Base-by-base conservation (phyloP, 2,113 vertebrate species). In the Tragulus kanchil region DNA sequence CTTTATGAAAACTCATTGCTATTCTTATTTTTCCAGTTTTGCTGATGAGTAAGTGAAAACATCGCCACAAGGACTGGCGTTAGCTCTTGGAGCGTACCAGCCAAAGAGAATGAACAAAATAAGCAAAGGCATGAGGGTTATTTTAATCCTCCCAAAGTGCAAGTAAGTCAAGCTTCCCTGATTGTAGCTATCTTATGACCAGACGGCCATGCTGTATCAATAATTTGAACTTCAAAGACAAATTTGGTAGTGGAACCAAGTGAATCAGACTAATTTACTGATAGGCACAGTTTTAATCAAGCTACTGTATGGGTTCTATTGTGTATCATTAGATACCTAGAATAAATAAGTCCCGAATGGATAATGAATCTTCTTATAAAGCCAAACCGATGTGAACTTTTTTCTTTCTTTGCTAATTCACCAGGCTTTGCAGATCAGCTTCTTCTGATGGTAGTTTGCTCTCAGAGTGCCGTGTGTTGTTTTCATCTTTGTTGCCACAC, bases 1-100 rank as follows among this genome's bases (percentile, higher is more conserved):
- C 50, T 85, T 73, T 65, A 58, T 92, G 48, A 81, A 96, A 86
- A 77, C 16, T 42, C 50, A 59, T 15, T 65, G 61, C 58, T 62
- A 25, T 82, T 84, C 31, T 88, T 85, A 75, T 59, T 94, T 97
- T 71, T 73, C 56, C 61, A 48, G 3, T 89, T 90, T 97, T 94
- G 19, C 59, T 52, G 92, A 95, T n/a, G 17, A 78, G 11, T 19
- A 42, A 42, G 10, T 85, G 65, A 88, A 89, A 88, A 71, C 13
- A 15, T 85, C 54, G 26, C 62, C 25, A n/a, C 5, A 42, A 31
- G 15, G 13, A 25, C 62, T 64, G 48, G 48, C 56, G 2, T 28
- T 42, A 3, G 23, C 77, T 98, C 85, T 85, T 97, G 69, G 58
- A 58, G 75, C 45, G 58, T 54, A 61, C 16, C 13, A 73, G 85